phyloP scores from a whole-genome alignment of 1,140 invertebrate genomes.

The Trichonephila clavipes region DNA sequence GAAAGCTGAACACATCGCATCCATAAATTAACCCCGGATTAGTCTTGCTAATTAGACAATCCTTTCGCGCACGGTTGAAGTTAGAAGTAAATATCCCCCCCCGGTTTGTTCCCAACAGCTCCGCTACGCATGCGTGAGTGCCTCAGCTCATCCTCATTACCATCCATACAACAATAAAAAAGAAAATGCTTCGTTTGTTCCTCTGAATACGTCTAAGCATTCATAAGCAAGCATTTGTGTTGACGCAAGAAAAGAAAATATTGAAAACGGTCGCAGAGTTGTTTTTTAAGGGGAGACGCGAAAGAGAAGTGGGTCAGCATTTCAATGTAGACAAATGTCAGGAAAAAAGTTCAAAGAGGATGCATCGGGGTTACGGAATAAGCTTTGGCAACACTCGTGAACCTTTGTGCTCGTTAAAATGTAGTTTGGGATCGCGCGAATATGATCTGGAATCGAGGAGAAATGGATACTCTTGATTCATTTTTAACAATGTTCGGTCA shows the following conservation, averaged over 20 bases:
- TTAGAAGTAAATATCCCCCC: slow-evolving; percentile 16
- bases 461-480: too few relatives aligned
- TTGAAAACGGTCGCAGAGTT: background rate
- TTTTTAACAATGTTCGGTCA: too few relatives aligned
- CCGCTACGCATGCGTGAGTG: slow-evolving; percentile 27
- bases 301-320: slow-evolving; percentile 15
- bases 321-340: slow-evolving; percentile 12
- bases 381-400: background rate
- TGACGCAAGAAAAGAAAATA: slow-evolving; percentile 23
- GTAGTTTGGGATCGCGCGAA: too few relatives aligned
- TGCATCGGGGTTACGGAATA: slow-evolving; percentile 1
- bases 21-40: slow-evolving; percentile 45
- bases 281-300: background rate
- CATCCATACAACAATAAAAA: background rate
- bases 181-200: background rate
- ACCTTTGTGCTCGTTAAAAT: slow-evolving; percentile 9
- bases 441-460: too few relatives aligned
- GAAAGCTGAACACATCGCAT: background rate
- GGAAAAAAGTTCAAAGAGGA: slow-evolving; percentile 15
- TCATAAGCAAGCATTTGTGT: background rate
- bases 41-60: slow-evolving; percentile 44
- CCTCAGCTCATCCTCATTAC: slow-evolving; percentile 10
- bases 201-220: background rate
- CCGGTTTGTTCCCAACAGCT: background rate
- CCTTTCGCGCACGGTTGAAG: slow-evolving; percentile 25